Conservation (phyloP, 2,888 invertebrate species). For the Monochamus alternatus region DNA sequence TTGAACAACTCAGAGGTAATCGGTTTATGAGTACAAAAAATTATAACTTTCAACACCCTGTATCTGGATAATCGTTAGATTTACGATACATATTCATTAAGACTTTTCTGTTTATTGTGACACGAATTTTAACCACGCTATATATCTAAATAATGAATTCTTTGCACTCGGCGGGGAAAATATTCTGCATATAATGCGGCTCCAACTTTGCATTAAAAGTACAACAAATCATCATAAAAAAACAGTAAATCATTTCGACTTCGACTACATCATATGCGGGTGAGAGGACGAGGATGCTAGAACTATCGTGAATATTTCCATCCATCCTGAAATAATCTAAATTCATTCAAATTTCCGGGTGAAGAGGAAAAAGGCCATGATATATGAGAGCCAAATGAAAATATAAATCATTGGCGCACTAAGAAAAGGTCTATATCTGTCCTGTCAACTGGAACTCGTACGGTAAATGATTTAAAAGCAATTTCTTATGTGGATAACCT, state of each 20-base stretch:
- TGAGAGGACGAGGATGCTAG: conserved; percentile 35
- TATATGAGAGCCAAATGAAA: conserved; percentile 58
- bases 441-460: conserved; percentile 46
- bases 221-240: conserved; percentile 46
- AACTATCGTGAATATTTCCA: conserved; percentile 50
- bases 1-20: no score
- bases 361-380: conserved; percentile 55
- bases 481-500: conserved; percentile 1
- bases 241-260: conserved; percentile 45
- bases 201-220: conserved; percentile 43
- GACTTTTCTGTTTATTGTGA: no score
- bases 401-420: conserved; percentile 52
- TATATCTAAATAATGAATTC: no score
- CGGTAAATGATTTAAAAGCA: conserved; percentile 37
- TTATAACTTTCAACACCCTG: no score
- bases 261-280: conserved; percentile 33
- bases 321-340: conserved; percentile 65
- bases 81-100: no score
- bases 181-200: background rate
- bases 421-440: conserved; percentile 43
- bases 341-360: conserved; percentile 63
- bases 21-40: no score
- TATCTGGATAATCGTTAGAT: no score
- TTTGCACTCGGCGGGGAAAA: background rate
- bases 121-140: no score